These are phyloP conservation scores for Luscinia megarhynchos DNA, from an alignment of 2,797 vertebrate genomes.

Conservation along the genomic window DNA sequence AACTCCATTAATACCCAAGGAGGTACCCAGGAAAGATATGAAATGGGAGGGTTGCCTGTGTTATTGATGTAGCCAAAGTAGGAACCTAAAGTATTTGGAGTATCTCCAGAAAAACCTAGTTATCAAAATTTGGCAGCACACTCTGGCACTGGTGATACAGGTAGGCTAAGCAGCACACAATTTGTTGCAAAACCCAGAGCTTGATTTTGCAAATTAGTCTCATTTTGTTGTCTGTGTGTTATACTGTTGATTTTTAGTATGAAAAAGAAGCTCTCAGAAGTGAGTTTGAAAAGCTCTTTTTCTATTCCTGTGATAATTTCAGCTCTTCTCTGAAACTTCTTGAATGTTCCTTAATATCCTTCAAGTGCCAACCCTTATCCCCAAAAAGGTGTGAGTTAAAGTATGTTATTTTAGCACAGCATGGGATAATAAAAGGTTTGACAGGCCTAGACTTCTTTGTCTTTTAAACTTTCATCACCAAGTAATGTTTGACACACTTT, in stretches of 20 bases:
- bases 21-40: neutral
- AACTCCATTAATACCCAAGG: neutral
- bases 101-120: neutral
- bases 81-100: neutral
- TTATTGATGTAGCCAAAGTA: neutral
- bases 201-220: neutral
- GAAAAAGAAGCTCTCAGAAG: neutral
- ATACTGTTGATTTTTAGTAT: neutral
- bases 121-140: neutral
- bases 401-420: neutral
- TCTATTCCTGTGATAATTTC: neutral
- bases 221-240: neutral
- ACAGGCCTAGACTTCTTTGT: neutral
- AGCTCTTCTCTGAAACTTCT: neutral
- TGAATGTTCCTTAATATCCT: rapidly evolving
- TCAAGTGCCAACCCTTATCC: neutral
- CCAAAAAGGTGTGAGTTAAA: neutral
- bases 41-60: neutral
- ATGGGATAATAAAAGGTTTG: neutral
- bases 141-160: neutral
- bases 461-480: neutral
- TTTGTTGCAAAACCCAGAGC: neutral
- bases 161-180: neutral
- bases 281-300: neutral
- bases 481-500: neutral